These are phyloP conservation scores for Lithophane semibrunnea DNA, from an alignment of 2,888 invertebrate species.

Conservation along the genomic window DNA sequence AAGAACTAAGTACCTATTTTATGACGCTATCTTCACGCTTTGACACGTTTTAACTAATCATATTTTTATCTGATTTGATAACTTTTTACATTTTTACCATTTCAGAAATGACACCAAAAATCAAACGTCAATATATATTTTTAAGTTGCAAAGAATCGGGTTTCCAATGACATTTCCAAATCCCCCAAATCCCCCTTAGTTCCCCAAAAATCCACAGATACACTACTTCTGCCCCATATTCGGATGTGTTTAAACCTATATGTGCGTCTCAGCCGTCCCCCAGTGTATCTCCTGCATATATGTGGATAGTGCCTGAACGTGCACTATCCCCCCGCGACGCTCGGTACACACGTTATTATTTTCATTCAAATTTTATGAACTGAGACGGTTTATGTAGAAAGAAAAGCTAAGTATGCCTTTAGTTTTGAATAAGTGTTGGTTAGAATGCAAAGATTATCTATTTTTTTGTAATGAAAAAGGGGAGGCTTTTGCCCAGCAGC, in stretches of 20 bases:
- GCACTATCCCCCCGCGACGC: constrained; percentile 23
- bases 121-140: not conserved
- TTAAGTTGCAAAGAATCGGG: not conserved
- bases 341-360: constrained; percentile 37
- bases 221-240: too few relatives aligned
- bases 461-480: too few relatives aligned
- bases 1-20: not conserved
- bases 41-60: not conserved
- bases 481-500: too few relatives aligned
- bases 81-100: not conserved
- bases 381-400: not conserved
- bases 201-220: not conserved
- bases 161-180: not conserved
- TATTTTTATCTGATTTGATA: too few relatives aligned
- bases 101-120: not conserved
- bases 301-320: constrained; percentile 27
- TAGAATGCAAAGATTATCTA: not conserved
- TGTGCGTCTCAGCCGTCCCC: constrained; percentile 9
- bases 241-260: not conserved
- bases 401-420: not conserved
- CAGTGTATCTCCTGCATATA: constrained; percentile 32
- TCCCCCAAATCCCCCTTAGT: not conserved
- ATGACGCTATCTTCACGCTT: not conserved
- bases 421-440: not conserved
- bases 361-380: constrained; percentile 53